Evolutionary conservation across 2,888 invertebrate species (phyloP).

Genomic region (Cyclophora albipunctata): DNA sequence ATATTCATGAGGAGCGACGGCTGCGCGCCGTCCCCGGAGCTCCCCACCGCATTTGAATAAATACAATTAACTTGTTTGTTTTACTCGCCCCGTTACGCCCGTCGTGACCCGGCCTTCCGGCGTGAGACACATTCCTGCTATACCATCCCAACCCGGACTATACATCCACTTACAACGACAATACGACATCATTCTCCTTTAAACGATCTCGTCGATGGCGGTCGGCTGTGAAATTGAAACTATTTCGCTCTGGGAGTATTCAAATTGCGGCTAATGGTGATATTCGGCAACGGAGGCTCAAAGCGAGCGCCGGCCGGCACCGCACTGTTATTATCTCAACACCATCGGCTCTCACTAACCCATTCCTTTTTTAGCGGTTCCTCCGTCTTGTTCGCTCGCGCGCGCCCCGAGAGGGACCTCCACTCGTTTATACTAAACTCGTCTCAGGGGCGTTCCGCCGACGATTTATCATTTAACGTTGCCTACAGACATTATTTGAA

Average conservation of each 20-base stretch:
- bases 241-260: slow-evolving; percentile 52
- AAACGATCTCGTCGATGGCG: slow-evolving; percentile 20
- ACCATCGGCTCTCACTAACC: slow-evolving; percentile 69
- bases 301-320: slow-evolving; percentile 44
- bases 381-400: slow-evolving; percentile 53
- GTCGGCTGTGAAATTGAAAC: slow-evolving; percentile 39
- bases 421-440: slow-evolving; percentile 60
- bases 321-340: slow-evolving; percentile 75
- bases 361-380: slow-evolving; percentile 67
- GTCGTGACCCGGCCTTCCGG: slow-evolving; percentile 43
- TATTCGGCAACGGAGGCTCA: slow-evolving; percentile 64
- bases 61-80: slow-evolving; percentile 76
- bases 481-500: slow-evolving; percentile 75
- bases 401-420: slow-evolving; percentile 42
- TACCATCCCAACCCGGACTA: slow-evolving; percentile 10
- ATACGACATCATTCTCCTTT: slow-evolving; percentile 12
- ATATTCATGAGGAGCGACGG: slow-evolving; percentile 67
- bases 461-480: slow-evolving; percentile 74
- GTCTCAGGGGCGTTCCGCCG: slow-evolving; percentile 64
- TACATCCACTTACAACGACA: slow-evolving; percentile 4
- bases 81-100: slow-evolving; percentile 57
- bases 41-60: slow-evolving; percentile 67
- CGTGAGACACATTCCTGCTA: slow-evolving; percentile 39
- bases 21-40: slow-evolving; percentile 42
- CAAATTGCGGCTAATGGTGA: slow-evolving; percentile 62